These are phyloP conservation scores for Otolemur crassicaudatus DNA, from an alignment of 2,797 vertebrate species.

Conservation along the genomic window DNA sequence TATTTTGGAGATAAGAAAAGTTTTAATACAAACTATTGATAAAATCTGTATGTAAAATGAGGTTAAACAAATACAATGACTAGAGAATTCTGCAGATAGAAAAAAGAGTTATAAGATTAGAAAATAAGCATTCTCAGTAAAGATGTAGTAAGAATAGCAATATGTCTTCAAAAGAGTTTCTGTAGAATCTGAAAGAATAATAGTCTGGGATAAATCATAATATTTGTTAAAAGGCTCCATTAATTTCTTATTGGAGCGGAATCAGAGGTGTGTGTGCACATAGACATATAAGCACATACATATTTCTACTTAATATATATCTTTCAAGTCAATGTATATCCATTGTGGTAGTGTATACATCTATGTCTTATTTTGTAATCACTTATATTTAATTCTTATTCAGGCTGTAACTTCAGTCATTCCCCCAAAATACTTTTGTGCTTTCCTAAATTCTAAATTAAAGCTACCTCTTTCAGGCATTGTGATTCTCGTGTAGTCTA, in stretches of 20 bases:
- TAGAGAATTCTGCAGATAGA: slow-evolving; percentile 36
- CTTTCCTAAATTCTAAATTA: background rate
- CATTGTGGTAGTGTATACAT: background rate
- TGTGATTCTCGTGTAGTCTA: background rate
- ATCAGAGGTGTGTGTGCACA: background rate
- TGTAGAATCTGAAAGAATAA: background rate
- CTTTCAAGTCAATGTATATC: background rate
- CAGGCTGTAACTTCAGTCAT: background rate
- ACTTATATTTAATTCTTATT: background rate
- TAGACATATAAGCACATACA: background rate
- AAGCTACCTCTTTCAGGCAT: background rate
- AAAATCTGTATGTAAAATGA: background rate
- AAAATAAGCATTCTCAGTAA: background rate
- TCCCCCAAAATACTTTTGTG: background rate
- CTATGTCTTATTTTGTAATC: background rate
- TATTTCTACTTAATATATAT: too few relatives aligned
- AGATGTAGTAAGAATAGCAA: background rate
- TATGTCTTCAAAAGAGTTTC: background rate
- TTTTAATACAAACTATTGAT: background rate
- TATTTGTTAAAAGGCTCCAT: background rate
- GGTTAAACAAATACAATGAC: slow-evolving; percentile 28
- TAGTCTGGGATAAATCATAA: background rate
- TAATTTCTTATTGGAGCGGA: background rate
- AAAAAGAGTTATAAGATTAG: background rate
- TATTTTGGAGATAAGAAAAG: background rate